Percentiles rank a stretch among this genome's conserved stretches.
Conservation (phyloP, 2,797 vertebrate species). For the Arnoldichthys spilopterus region DNA sequence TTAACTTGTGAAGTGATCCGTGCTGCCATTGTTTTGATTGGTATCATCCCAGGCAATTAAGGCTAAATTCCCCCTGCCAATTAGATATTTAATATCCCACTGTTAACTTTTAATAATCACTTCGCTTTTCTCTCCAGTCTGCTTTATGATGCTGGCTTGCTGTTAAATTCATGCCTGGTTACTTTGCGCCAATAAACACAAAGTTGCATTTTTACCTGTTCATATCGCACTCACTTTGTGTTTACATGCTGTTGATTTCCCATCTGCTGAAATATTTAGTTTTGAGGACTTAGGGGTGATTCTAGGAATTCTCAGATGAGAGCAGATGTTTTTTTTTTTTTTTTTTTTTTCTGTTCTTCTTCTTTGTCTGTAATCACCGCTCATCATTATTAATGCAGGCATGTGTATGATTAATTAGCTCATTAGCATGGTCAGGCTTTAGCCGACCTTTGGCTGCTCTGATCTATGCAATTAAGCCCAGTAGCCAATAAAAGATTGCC, state of each 20-base stretch:
- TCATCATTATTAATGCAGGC: slow-evolving; percentile 44
- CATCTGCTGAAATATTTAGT: slow-evolving; percentile 32
- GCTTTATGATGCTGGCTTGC: slow-evolving; percentile 38
- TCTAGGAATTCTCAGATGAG: slow-evolving; percentile 30
- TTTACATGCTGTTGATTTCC: slow-evolving; percentile 35
- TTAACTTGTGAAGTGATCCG: slow-evolving; percentile 60
- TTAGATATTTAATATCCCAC: slow-evolving; percentile 60
- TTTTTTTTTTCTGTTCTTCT: neutral
- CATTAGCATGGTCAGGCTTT: slow-evolving; percentile 47
- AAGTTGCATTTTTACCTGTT: slow-evolving; percentile 45
- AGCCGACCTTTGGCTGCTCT: slow-evolving; percentile 27
- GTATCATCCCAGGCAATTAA: slow-evolving; percentile 61
- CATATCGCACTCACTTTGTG: neutral
- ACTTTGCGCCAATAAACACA: slow-evolving; percentile 45
- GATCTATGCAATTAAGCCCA: slow-evolving; percentile 34
- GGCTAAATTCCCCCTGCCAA: slow-evolving; percentile 56
- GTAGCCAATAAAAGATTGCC: slow-evolving; percentile 3
- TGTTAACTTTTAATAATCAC: slow-evolving; percentile 58
- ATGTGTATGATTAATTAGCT: slow-evolving; percentile 49
- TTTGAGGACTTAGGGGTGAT: slow-evolving; percentile 27
- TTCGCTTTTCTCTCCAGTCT: slow-evolving; percentile 38
- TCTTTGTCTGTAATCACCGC: slow-evolving; percentile 13
- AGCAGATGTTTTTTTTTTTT: slow-evolving; percentile 35
- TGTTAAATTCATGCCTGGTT: slow-evolving; percentile 58
- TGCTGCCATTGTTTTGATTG: slow-evolving; percentile 63